Percentiles rank a stretch among this genome's conserved stretches.
These are phyloP conservation scores for Myrmophylax atrothorax DNA, from an alignment of 2,113 vertebrate species.

Conservation along the genomic window DNA sequence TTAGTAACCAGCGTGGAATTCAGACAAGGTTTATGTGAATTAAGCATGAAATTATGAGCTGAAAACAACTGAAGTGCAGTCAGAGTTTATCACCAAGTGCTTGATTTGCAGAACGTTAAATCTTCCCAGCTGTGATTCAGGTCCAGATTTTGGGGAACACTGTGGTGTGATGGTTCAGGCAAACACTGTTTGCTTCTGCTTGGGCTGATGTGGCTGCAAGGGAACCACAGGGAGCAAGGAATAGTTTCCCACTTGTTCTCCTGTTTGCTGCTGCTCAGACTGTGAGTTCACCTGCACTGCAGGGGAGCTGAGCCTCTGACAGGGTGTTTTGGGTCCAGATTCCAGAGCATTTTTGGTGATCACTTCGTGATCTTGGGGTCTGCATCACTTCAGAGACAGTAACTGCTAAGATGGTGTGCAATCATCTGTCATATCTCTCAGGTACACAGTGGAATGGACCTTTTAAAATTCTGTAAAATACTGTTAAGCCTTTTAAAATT, in stretches of 20 bases:
- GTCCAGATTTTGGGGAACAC: neutral
- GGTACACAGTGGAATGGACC: neutral
- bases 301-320: neutral
- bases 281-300: neutral
- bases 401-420: neutral
- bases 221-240: neutral
- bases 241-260: neutral
- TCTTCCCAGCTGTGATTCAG: neutral
- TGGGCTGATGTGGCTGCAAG: neutral
- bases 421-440: neutral
- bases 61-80: neutral
- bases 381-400: neutral
- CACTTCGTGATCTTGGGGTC: neutral
- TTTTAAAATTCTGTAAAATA: too few species aligned
- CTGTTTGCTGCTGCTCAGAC: neutral
- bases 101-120: neutral
- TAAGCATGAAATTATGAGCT: slow-evolving; percentile 8
- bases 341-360: neutral
- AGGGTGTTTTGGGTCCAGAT: neutral
- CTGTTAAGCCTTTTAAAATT: neutral
- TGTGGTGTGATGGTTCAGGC: neutral
- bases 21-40: neutral
- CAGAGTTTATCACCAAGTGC: neutral
- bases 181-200: neutral
- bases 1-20: neutral